Conservation (phyloP, 2,113 vertebrate genomes). For the Seriola rivoliana region DNA sequence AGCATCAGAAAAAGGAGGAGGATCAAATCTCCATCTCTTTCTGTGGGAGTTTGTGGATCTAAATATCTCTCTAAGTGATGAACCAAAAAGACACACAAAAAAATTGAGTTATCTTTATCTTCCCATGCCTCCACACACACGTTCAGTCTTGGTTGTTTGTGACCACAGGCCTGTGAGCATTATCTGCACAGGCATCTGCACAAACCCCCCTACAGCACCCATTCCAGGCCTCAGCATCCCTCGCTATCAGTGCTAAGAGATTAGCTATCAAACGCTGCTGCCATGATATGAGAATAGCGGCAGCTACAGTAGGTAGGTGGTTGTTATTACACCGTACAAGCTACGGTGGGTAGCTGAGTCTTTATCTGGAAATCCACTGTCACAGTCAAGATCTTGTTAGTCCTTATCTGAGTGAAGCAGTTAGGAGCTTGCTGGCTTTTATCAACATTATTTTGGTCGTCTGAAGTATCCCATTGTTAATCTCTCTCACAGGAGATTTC, state of each 20-base stretch:
- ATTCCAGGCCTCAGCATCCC: conserved; percentile 53
- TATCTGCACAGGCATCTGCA: conserved; percentile 62
- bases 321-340: conserved; percentile 34
- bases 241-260: conserved; percentile 55
- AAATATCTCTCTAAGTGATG: conserved; percentile 15
- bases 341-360: conserved; percentile 19
- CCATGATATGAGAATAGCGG: conserved; percentile 29
- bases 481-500: conserved; percentile 16
- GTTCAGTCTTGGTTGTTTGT: conserved; percentile 53
- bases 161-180: conserved; percentile 55
- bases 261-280: conserved; percentile 55
- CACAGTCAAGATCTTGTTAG: conserved; percentile 46
- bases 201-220: conserved; percentile 41
- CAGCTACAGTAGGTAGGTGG: conserved; percentile 17
- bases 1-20: conserved; percentile 39
- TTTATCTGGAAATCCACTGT: conserved; percentile 49
- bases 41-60: conserved; percentile 21
- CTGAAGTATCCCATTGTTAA: conserved; percentile 38
- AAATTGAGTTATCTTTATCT: conserved; percentile 50
- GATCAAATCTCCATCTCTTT: conserved; percentile 34
- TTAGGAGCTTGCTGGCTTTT: conserved; percentile 35
- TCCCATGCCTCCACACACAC: conserved; percentile 13
- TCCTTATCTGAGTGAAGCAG: conserved; percentile 39
- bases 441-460: conserved; percentile 40
- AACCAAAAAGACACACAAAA: conserved; percentile 7